A percentile compares a stretch with the other conserved stretches of the same genome.
Conservation (phyloP, 2,888 invertebrate species). For the Epinotia demarniana region DNA sequence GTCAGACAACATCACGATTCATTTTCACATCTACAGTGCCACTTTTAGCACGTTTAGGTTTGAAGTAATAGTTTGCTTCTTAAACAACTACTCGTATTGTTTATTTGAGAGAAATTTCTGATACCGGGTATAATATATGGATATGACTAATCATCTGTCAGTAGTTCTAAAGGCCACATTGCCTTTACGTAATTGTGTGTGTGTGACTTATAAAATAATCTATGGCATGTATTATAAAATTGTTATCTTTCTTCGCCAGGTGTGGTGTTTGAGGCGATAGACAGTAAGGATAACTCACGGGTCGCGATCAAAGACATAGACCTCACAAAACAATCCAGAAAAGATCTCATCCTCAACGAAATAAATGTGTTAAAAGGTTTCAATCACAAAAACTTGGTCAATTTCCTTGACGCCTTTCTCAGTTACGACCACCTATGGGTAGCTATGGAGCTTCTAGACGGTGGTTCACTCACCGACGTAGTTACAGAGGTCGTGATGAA, state of each 20-base stretch:
- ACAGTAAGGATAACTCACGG: constrained; percentile 87
- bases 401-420: constrained; percentile 97
- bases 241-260: constrained; percentile 78
- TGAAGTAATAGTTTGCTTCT: too few species aligned
- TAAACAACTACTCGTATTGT: too few species aligned
- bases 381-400: constrained; percentile 97
- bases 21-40: too few species aligned
- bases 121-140: not conserved
- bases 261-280: constrained; percentile 95
- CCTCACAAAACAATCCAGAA: constrained; percentile 96
- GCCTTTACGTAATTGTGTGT: not conserved
- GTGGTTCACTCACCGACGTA: constrained; percentile 98
- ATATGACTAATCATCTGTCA: not conserved
- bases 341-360: constrained; percentile 97
- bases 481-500: constrained; percentile 99
- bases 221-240: not conserved
- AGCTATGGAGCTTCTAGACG: constrained; percentile 97
- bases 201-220: not conserved
- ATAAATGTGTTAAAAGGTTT: constrained; percentile 96
- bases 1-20: too few species aligned
- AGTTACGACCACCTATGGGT: constrained; percentile 97
- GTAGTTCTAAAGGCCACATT: not conserved
- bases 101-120: too few species aligned
- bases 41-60: too few species aligned
- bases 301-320: constrained; percentile 99